Base-by-base conservation (phyloP, 2,888 invertebrate genomes). In the Cephus rjabovi region DNA sequence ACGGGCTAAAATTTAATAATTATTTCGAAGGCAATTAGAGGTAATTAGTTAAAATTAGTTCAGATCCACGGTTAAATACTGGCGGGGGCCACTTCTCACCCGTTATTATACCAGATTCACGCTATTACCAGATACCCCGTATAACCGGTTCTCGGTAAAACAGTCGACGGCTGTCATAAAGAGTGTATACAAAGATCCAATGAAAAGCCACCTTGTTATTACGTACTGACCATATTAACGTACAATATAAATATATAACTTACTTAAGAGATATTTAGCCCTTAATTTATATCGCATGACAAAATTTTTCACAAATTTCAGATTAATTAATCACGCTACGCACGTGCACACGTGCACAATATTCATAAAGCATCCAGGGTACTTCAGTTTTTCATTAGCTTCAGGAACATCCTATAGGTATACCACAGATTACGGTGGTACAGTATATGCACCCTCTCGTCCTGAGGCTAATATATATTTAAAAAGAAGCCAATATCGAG, bases 21-120 rank as follows among this genome's bases (percentile, higher is more conserved):
- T 78, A 78, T 78, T 78, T 78, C 76, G 73, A 76, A 76, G 40
- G 78, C 78, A 76, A 78, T 78, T 78, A 78, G 78, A 75, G 78
- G 76, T 68, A 78, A 76, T 78, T 76, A 78, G 76, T 78, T 78
- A 73, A 78, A 78, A 78, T 78, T 78, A 78, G 76, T 75, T 76
- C 68, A 73, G 73, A 78, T 76, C 76, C 69, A 73, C 56, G 78
- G 69, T 78, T 78, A 73, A 76, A 78, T 69, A 76, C 76, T 73
- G 75, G n/a, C 74, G 74, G 30, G 30, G n/a, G 69, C 76, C 68
- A 35, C 69, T 78, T 35, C 76, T 75, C 73, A 56, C 73, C 73
- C 78, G 76, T 69, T 35, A 74, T 34, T 34, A 74, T 74, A 35
- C 35, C 35, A 34, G 31, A 71, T 71, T 71, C 71, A 15, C 71